A percentile compares a stretch with the other conserved stretches of the same genome.
These are phyloP conservation scores for Diplolepis rosae DNA, from an alignment of 2,888 invertebrate genomes.

Conservation along the genomic window DNA sequence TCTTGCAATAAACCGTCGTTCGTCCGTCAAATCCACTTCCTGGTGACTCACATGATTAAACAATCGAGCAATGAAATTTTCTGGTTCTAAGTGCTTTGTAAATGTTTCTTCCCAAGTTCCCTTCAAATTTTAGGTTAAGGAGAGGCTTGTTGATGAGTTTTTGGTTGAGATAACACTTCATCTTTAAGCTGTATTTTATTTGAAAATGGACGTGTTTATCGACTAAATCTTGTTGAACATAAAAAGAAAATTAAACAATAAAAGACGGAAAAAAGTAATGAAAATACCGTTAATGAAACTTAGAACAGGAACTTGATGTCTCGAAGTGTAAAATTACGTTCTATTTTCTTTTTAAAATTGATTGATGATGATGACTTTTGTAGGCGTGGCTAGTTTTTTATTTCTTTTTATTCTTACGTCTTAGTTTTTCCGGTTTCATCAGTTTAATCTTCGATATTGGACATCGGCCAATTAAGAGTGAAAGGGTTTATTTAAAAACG, in stretches of 20 bases:
- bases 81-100: background rate
- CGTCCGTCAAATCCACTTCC: constrained; percentile 21
- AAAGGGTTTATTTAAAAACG: constrained; percentile 17
- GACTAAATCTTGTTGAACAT: no score
- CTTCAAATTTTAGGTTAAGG: background rate
- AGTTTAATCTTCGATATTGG: background rate
- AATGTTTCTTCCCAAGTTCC: no score
- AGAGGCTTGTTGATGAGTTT: background rate
- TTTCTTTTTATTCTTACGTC: background rate
- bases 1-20: constrained; percentile 20
- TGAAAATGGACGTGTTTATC: no score
- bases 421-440: background rate
- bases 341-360: background rate
- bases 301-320: no score
- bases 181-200: no score
- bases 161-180: background rate
- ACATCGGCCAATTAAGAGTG: background rate
- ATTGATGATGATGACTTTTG: background rate
- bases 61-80: background rate
- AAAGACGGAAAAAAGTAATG: no score
- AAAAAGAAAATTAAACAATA: no score
- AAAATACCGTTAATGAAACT: no score
- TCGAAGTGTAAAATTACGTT: no score
- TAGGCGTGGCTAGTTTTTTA: background rate
- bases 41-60: constrained; percentile 21